Evolutionary conservation across 2,113 vertebrate genomes (phyloP), one percentile per base, ranked within the genome.

Genomic region (Lophura nycthemera): DNA sequence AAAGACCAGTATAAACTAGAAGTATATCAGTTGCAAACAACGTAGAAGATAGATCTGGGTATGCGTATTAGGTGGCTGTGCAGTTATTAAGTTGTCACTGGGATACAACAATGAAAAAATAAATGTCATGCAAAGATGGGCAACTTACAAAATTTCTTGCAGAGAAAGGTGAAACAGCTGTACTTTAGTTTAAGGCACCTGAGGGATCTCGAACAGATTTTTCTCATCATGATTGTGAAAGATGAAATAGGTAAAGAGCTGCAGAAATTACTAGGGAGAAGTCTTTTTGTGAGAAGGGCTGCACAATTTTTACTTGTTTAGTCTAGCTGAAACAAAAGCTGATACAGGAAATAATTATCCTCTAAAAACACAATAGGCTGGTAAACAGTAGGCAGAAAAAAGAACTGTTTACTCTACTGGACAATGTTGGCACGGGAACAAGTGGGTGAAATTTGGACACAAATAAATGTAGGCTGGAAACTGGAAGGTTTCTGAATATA

Each of bases 321-420:
- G 90, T 95, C 86, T 96, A 78, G 45, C n/a, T 88, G 76, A 92
- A 96, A 72, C 47, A 92, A 81, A 94, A 93, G 89, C 83, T 95
- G 92, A 96, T 96, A 94, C 69, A 94, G 95, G 92, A 96, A 95
- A 96, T 94, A 94, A 95, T 96, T 90, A 88, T 52, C 78, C 83
- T 94, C 57, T 88, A 71, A 65, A 94, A 94, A 86, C 92, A 93
- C 83, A 96, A 96, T 95, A 52, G 86, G 13, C 25, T 83, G 88
- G 88, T 95, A 94, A 96, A 96, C 92, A 96, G 92, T 83, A 86
- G 86, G 65, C 93, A 93, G 76, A 77, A 90, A 83, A 93, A 83
- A 91, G 70, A 75, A 72, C 61, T 90, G 36, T 92, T 95, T 96
- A 91, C 72, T 85, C 52, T 60, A 93, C 47, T n/a, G 91, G 83